Evolutionary conservation across 2,797 vertebrate genomes (phyloP).

Genomic region (Aphelocoma californica): DNA sequence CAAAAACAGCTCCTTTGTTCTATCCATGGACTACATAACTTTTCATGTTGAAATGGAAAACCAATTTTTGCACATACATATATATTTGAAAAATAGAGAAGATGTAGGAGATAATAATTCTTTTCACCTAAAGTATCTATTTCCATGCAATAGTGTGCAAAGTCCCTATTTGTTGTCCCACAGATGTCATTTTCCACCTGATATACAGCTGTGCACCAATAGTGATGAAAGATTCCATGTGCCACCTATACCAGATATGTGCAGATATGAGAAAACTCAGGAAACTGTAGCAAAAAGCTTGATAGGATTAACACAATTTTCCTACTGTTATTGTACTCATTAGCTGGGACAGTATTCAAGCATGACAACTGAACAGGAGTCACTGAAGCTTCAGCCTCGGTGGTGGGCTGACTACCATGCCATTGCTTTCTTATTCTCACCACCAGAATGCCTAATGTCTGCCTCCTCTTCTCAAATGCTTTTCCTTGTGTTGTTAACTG

Average conservation of each 20-base stretch:
- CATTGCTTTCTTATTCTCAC: neutral
- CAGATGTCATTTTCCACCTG: neutral
- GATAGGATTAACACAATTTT: neutral
- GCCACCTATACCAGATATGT: neutral
- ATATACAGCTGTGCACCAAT: neutral
- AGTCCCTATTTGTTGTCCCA: neutral
- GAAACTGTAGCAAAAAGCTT: neutral
- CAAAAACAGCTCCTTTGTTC: neutral
- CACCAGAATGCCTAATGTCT: neutral
- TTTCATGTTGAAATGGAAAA: neutral
- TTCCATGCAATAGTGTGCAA: neutral
- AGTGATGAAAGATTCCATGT: neutral
- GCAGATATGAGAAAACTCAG: neutral
- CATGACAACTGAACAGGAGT: neutral
- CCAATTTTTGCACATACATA: neutral
- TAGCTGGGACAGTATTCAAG: neutral
- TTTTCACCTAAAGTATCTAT: neutral
- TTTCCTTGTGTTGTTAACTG: neutral
- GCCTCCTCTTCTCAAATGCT: neutral
- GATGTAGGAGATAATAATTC: neutral
- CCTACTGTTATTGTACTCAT: neutral
- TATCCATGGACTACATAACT: neutral
- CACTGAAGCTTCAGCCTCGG: neutral
- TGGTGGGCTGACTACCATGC: neutral
- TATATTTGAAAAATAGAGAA: neutral